Conservation (phyloP, 1,140 invertebrate genomes). For the Steinernema khuongi region DNA sequence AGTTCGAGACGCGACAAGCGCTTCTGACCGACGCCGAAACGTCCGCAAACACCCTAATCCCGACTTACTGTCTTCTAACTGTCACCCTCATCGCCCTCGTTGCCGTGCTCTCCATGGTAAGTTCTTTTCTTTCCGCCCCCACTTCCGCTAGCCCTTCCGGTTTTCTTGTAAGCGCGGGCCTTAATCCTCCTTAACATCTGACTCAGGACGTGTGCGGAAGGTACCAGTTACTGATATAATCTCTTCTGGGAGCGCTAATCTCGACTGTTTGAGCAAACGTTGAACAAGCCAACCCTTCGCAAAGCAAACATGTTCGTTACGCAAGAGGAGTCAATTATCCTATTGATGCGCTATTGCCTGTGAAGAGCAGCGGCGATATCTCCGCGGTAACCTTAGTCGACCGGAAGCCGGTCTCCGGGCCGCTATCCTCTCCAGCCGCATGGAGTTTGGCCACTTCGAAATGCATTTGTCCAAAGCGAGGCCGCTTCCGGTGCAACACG, state of each 20-base stretch:
- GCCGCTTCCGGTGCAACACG: background rate
- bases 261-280: slow-evolving; percentile 4
- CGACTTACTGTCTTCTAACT: background rate
- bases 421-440: background rate
- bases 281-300: slow-evolving; percentile 13
- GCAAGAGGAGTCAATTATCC: slow-evolving; percentile 16
- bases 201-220: background rate
- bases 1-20: background rate
- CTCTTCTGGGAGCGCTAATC: slow-evolving; percentile 12
- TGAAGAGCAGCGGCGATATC: background rate
- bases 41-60: background rate
- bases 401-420: background rate
- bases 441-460: background rate
- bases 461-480: background rate
- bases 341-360: slow-evolving; percentile 15
- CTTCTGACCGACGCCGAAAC: background rate
- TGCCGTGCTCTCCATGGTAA: background rate
- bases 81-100: background rate
- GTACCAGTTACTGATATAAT: background rate
- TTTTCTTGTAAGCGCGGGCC: background rate
- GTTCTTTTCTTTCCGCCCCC: background rate
- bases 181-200: slow-evolving; percentile 12
- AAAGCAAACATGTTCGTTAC: slow-evolving; percentile 15
- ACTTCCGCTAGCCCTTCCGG: background rate
- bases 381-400: background rate